Conservation (phyloP, 2,797 vertebrate species). For the Pteropus rufus region DNA sequence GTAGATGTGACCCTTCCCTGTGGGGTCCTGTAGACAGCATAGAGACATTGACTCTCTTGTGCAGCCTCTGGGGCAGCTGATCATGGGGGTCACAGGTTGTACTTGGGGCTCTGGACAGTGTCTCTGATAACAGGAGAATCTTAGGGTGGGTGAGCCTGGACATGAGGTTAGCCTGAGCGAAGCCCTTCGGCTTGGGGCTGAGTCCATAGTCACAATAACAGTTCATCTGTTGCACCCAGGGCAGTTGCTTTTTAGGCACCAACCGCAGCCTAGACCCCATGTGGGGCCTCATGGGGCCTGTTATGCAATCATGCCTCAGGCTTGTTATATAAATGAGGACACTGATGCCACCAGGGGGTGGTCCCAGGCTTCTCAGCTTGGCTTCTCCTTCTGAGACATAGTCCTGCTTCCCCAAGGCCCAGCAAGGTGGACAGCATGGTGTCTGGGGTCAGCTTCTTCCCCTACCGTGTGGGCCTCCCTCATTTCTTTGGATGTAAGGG, state of each 20-base stretch:
- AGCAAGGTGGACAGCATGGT: background rate
- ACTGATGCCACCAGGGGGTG: background rate
- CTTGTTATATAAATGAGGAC: background rate
- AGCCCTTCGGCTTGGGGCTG: background rate
- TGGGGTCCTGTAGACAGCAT: background rate
- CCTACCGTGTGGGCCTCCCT: background rate
- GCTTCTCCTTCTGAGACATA: background rate
- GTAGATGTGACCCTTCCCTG: background rate
- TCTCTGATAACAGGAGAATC: background rate
- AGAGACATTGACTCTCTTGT: no score
- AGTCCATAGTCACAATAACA: background rate
- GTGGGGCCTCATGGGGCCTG: rapidly evolving
- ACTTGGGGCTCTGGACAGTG: background rate
- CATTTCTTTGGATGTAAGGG: background rate
- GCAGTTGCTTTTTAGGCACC: background rate
- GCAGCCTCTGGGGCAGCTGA: background rate
- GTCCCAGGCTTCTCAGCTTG: background rate
- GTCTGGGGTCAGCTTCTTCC: background rate
- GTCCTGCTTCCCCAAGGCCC: no score
- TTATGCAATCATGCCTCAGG: background rate
- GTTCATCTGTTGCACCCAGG: background rate
- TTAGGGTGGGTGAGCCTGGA: background rate
- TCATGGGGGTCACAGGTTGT: background rate
- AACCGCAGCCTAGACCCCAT: background rate
- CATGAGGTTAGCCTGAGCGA: background rate